Base-by-base conservation (phyloP, 53 echinoderm and acorn worm genomes). In the Mesocentrotus franciscanus region DNA sequence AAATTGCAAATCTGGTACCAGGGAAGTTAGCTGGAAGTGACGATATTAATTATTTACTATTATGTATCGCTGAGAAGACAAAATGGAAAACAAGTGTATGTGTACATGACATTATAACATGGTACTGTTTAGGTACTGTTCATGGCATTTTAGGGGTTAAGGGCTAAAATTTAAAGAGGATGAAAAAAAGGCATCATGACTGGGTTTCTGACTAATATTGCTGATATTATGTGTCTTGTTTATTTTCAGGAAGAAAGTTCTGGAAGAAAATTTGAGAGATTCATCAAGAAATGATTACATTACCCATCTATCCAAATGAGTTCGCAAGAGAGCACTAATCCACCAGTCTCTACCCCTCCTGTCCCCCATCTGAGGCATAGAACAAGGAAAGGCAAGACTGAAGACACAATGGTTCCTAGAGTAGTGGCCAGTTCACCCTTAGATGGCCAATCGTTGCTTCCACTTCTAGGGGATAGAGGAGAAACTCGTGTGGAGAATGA, bases 331-430 rank as follows among this genome's bases (percentile, higher is more conserved):
- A 33, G 70, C 66, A 68, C 66, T 35, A 42, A 34, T 92, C 71
- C 34, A 33, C 71, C 22, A 33, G 26, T 61, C 17, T 39, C 60
- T 24, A 42, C 92, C 15, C 8, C 17, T 39, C 9, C 32, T 9
- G 11, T n/a, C 49, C 30, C 34, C 70, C 60, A 70, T 11, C 71
- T 93, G 76, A 93, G 93, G 60, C 78, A 93, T 1, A 81, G 94
- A 34, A 55, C 17, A 22, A 20, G 79, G 16, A 78, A 74, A 42
- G 93, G 57, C 49, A 83, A 61, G 33, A 33, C 61, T 6, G 62
- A 35, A 59, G 64, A 94, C 20, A 84, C 61, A 33, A 94, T 94
- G 94, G 94, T 94, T 22, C 94, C 94, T 62, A 79, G 94, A 17
- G 93, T 59, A 56, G 15, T 93, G 26, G 93, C 36, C 75, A 59